Evolutionary conservation across 2,113 vertebrate genomes (phyloP), one percentile per base, ranked within the genome.

Genomic region (Balaeniceps rex): DNA sequence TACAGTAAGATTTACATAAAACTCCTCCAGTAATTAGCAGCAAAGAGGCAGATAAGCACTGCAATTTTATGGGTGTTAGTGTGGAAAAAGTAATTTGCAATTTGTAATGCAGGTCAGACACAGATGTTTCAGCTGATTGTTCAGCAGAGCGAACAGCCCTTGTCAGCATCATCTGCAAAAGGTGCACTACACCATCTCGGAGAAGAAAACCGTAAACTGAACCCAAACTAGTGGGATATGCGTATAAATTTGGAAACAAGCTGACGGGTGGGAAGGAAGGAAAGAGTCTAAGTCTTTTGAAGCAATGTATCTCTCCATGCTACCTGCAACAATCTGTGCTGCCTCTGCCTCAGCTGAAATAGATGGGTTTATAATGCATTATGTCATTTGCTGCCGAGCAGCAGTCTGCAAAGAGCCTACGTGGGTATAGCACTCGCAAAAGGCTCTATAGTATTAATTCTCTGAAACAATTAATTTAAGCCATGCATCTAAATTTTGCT

Each of bases 1-100:
- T 91, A 49, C 78, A 79, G 94, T 7, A n/a, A 82, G 82, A 94
- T 94, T 94, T 89, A 82, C 92, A 91, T 94, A 87, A 75, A 87
- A 75, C 74, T 91, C 85, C 88, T 64, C 23, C 92, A 79, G 68
- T 93, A 96, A 93, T 97, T 90, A 96, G 90, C 84, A 75, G 92
- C 88, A 87, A 72, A 83, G 92, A 85, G 52, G 78, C 90, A 88
- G 90, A 95, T 87, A 94, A 94, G 94, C 95, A 42, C 71, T 18
- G 42, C 75, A 64, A 79, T 95, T 93, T 82, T 68, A 21, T 68
- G 94, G 92, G 66, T 96, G 74, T 88, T 68, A 90, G 70, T 24
- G 65, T 63, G 81, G 65, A 91, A 91, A 96, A 77, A 91, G 61
- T 24, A 10, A 96, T 93, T 93, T 93, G 82, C 82, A 87, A 94